Base-by-base conservation (phyloP, 2,888 invertebrate genomes). In the Laspeyria flexula region DNA sequence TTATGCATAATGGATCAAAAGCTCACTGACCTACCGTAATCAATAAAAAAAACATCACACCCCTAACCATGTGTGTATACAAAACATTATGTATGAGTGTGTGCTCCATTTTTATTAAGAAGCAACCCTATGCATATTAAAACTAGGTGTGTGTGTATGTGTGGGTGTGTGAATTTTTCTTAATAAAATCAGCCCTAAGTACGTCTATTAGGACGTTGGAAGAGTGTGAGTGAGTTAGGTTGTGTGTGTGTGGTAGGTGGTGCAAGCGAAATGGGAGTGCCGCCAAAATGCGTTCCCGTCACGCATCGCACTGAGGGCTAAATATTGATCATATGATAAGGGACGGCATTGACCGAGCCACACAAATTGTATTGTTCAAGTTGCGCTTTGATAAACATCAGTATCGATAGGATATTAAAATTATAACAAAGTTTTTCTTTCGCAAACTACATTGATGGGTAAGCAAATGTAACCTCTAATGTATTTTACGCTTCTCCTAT, bases 251-350 rank as follows among this genome's bases (percentile, higher is more conserved):
- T 55, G 47, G 23, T 23, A 44, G 52, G 45, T 58, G 39, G 27
- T 63, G 61, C 64, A 64, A 16, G 60, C 51, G 48, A 58, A 57
- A 57, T 57, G 60, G 72, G 70, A 69, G 72, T 51, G 69, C 56
- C 56, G 66, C 63, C 69, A 69, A 71, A 69, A 71, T 65, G 61
- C 44, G 59, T 50, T 53, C 53, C 43, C 65, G 61, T 58, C 67
- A 68, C 58, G 59, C 66, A 40, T 53, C 52, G 41, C 44, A 64
- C 43, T 60, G 60, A 60, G 82, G 81, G 78, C 73, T 75, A 77
- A 82, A 79, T 88, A 88, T 88, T 83, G 88, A 88, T 88, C 76
- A 51, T 60, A 25, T 69, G 40, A 60, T 53, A 69, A 61, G 13
- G 65, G 33, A 23, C 16, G 25, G 48, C 49, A 43, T 35, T 57